phyloP scores from a whole-genome alignment of 2,113 vertebrate genomes.

The Gadus chalcogrammus region DNA sequence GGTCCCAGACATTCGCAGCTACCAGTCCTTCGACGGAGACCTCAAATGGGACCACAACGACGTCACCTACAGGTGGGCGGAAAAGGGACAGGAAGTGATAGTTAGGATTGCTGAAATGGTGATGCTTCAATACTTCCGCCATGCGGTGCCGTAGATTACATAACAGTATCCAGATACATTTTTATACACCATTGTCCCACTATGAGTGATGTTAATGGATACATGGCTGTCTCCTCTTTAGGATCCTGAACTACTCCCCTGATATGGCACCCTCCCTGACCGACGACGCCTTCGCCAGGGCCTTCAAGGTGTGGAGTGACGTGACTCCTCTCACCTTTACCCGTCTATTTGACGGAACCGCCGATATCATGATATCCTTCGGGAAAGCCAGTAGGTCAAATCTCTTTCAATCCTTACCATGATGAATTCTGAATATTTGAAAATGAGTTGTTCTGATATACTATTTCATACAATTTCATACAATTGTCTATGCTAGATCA shows the following conservation, averaged over 20 bases:
- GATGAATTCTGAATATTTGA: background rate
- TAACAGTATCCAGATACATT: background rate
- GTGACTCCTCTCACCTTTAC: slow-evolving; percentile 92
- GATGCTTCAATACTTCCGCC: background rate
- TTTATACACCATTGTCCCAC: background rate
- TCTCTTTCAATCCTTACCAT: no score
- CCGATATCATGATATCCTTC: slow-evolving; percentile 94
- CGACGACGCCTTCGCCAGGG: slow-evolving; percentile 87
- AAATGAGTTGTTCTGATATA: background rate
- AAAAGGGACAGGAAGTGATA: background rate
- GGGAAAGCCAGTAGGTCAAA: slow-evolving; percentile 74
- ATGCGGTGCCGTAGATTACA: background rate
- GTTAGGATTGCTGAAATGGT: background rate
- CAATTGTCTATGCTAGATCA: slow-evolving; percentile 76
- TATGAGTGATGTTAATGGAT: background rate
- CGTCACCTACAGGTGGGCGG: slow-evolving; percentile 82
- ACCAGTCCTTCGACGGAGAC: slow-evolving; percentile 85
- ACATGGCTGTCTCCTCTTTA: slow-evolving; percentile 35
- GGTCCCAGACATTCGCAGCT: slow-evolving; percentile 82
- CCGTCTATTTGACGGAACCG: slow-evolving; percentile 74
- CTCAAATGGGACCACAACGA: slow-evolving; percentile 89
- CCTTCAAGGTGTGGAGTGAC: slow-evolving; percentile 90
- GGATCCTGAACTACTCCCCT: slow-evolving; percentile 87
- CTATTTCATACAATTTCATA: background rate
- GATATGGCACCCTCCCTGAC: slow-evolving; percentile 79